Evolutionary conservation across 2,797 vertebrate species (phyloP).

Genomic region (Acridotheres tristis): DNA sequence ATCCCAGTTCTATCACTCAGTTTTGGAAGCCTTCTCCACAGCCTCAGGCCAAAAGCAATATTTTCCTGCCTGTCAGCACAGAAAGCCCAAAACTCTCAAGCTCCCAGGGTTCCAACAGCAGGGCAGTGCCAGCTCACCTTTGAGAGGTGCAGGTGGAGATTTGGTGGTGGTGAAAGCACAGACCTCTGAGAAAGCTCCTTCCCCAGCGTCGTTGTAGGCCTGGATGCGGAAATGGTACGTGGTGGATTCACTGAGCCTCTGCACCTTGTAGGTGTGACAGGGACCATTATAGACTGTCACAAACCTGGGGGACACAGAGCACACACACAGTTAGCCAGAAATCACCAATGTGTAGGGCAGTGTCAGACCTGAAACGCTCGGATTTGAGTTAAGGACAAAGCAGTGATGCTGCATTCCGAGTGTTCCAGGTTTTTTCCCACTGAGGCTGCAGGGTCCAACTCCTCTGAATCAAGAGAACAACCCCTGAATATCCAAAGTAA

Average conservation of each 20-base stretch:
- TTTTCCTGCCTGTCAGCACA: no score
- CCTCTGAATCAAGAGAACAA: not conserved
- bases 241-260: slow-evolving; percentile 79
- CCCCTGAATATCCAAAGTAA: not conserved
- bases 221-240: slow-evolving; percentile 83
- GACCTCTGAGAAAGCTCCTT: slow-evolving; percentile 77
- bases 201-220: slow-evolving; percentile 79
- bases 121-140: slow-evolving; percentile 69
- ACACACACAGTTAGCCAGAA: not conserved
- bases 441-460: not conserved
- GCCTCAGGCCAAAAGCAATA: no score
- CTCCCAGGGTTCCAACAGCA: no score
- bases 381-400: not conserved
- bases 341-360: accelerated
- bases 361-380: accelerated
- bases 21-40: no score
- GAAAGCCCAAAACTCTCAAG: no score
- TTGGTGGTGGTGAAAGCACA: slow-evolving; percentile 82
- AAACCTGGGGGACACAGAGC: slow-evolving; percentile 66
- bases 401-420: accelerated
- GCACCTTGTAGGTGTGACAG: slow-evolving; percentile 82
- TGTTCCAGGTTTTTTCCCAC: not conserved
- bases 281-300: slow-evolving; percentile 80
- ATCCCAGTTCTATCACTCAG: no score
- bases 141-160: slow-evolving; percentile 78